Conservation (phyloP, 2,797 vertebrate genomes). For the Sebastes nivosus region DNA sequence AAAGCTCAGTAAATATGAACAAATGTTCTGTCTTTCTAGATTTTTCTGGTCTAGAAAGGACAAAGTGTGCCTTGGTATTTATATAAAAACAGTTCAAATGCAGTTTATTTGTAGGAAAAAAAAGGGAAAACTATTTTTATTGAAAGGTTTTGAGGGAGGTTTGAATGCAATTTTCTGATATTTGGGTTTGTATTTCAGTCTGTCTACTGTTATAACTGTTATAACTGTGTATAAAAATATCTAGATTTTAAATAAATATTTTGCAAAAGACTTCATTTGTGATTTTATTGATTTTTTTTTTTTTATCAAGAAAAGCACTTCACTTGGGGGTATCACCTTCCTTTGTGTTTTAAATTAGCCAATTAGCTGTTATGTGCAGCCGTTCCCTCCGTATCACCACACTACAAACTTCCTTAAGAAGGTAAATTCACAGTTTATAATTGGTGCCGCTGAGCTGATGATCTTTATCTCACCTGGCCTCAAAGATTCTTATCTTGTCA, state of each 20-base stretch:
- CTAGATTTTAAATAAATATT: conserved; percentile 33
- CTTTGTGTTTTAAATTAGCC: neutral
- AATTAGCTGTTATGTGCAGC: neutral
- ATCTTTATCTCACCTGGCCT: neutral
- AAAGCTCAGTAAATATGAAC: neutral
- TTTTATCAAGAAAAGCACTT: neutral
- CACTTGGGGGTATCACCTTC: neutral
- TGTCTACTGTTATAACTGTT: neutral
- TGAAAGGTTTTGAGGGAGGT: neutral
- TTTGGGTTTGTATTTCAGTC: neutral
- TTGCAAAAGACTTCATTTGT: neutral
- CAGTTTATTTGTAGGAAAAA: neutral
- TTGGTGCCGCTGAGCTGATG: neutral
- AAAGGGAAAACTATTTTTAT: neutral
- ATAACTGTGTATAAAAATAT: neutral
- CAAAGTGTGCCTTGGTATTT: conserved; percentile 5
- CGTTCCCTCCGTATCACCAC: neutral
- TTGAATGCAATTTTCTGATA: neutral
- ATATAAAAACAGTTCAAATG: neutral
- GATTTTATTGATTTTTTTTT: neutral
- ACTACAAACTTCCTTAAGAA: neutral
- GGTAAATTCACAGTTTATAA: neutral
- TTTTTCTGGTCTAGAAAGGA: neutral
- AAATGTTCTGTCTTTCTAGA: neutral
- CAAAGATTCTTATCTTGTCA: neutral